These are phyloP conservation scores for Microctonus brassicae DNA, from an alignment of 2,888 invertebrate genomes.

Conservation along the genomic window DNA sequence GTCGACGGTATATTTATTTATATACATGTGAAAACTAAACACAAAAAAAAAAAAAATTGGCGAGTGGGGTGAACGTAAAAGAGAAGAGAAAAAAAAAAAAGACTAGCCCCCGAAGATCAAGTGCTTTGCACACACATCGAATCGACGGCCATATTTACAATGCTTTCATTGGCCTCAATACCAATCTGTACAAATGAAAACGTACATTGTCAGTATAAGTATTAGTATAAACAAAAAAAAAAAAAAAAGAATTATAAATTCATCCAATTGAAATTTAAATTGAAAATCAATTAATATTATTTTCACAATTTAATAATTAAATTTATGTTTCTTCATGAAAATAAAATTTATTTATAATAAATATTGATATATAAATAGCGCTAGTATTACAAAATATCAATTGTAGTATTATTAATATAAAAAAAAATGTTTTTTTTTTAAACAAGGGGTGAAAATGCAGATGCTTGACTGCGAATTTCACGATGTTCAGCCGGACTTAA, in stretches of 20 bases:
- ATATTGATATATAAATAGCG: no score
- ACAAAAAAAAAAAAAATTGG: background rate
- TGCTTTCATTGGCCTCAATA: constrained; percentile 62
- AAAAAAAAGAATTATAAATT: background rate
- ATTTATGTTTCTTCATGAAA: no score
- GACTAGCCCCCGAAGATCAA: constrained; percentile 58
- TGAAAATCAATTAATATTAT: background rate
- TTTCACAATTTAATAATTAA: no score
- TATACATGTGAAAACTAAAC: background rate
- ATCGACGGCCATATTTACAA: constrained; percentile 65
- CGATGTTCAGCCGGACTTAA: constrained; percentile 66
- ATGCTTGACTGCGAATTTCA: constrained; percentile 71
- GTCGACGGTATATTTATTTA: background rate
- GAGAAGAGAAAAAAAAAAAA: constrained; percentile 21
- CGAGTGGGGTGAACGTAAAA: constrained; percentile 15
- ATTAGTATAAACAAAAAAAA: background rate
- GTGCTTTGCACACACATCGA: constrained; percentile 67
- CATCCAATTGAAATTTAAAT: background rate
- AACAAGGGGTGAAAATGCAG: constrained; percentile 80
- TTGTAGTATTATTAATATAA: no score
- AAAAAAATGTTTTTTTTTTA: constrained; percentile 41
- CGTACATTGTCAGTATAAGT: background rate
- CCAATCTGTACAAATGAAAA: constrained; percentile 7
- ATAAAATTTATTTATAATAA: no score
- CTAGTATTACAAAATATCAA: no score